Percentiles rank a stretch among this genome's conserved stretches.
These are phyloP conservation scores for Aphaenogaster rudis DNA, from an alignment of 1,140 invertebrate genomes.

Conservation along the genomic window DNA sequence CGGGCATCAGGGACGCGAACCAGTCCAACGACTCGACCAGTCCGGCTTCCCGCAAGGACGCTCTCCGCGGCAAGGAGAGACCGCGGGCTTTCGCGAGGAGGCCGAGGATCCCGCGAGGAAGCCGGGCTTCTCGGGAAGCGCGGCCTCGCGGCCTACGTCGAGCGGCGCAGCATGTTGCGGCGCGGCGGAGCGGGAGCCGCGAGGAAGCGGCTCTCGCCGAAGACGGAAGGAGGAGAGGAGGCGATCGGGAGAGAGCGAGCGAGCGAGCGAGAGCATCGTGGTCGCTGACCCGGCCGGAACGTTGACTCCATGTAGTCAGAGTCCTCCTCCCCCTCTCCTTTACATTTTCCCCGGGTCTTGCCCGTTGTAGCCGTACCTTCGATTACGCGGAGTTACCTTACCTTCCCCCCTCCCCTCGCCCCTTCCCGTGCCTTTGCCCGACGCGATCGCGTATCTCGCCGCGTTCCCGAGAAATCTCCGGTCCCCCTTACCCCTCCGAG, in stretches of 20 bases:
- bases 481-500: too few relatives aligned
- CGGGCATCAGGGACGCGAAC: not conserved
- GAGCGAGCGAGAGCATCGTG: conserved; percentile 77
- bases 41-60: conserved; percentile 4
- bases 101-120: not conserved
- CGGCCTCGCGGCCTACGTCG: conserved; percentile 25
- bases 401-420: conserved; percentile 65
- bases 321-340: conserved; percentile 83
- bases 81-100: not conserved
- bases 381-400: conserved; percentile 78
- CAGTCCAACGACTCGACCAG: not conserved
- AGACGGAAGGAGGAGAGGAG: conserved; percentile 40
- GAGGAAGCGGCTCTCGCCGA: conserved; percentile 41
- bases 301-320: conserved; percentile 86
- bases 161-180: not conserved
- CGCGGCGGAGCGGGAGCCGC: not conserved
- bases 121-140: conserved; percentile 27
- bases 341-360: conserved; percentile 80
- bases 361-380: conserved; percentile 73
- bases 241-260: conserved; percentile 51
- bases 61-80: not conserved
- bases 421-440: conserved; percentile 38
- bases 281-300: conserved; percentile 87
- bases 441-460: conserved; percentile 44
- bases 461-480: not conserved